Base-by-base conservation (phyloP, 2,888 invertebrate genomes). In the Melieria crassipennis region DNA sequence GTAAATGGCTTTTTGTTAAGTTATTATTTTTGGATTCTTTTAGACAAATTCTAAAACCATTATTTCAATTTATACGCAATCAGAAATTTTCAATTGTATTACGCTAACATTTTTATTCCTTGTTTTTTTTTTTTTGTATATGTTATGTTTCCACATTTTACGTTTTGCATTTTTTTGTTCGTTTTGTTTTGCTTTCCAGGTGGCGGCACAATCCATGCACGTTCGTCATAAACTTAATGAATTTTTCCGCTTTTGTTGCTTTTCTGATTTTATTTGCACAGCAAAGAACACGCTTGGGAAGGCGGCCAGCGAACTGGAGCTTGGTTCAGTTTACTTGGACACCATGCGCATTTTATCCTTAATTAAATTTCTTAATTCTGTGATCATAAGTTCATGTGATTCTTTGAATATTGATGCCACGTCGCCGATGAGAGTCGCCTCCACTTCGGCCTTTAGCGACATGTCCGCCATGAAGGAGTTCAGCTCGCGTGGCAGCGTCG, bases 281-380 rank as follows among this genome's bases (percentile, higher is more conserved):
- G 70, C 65, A 73, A 73, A 64, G 50, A 70, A 73, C 56, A 70
- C 46, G 13, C 55, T 66, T 70, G 50, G 62, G 45, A 64, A 70
- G 42, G 56, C 42, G n/a, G 7, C 9, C 42, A 30, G n/a, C 16
- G 11, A 56, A 16, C n/a, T 7, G 45, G 50, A 30, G 30, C 30
- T 30, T 30, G 4, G 4, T 4, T 43, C 45, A 64, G 71, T 77
- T 80, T 82, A 86, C 79, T 86, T 86, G 77, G 82, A 82, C 69
- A 84, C 78, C 83, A 86, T 86, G 48, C 86, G 86, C 62, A 86
- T 83, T 82, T 87, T 87, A 76, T 87, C 87, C 75, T 86, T 86
- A 58, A 87, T 78, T 61, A 87, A 80, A 77, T 85, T 84, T 63
- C 82, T 80, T 65, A 87, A 77, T 73, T 87, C 86, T 16, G 81